Percentiles rank a stretch among this genome's conserved stretches.
Conservation (phyloP, 2,888 invertebrate genomes). For the Caenorhabditis sp. region DNA sequence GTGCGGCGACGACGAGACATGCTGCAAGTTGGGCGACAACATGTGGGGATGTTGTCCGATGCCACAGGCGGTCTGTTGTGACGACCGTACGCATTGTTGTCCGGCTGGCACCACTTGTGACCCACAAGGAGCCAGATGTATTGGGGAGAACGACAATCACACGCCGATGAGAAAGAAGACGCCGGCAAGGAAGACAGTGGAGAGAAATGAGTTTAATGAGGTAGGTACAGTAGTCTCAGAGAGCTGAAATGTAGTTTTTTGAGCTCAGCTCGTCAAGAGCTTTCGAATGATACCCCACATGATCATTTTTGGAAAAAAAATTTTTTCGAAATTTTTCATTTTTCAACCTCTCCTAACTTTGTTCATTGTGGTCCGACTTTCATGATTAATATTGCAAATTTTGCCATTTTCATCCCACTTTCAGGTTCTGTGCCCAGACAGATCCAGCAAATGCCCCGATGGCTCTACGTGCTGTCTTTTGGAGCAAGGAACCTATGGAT, state of each 20-base stretch:
- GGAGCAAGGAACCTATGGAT: constrained; percentile 65
- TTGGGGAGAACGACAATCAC: constrained; percentile 16
- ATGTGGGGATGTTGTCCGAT: constrained; percentile 75
- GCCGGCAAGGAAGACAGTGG: constrained; percentile 47
- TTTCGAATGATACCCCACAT: background rate
- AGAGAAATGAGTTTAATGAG: constrained; percentile 63
- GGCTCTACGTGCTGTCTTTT: constrained; percentile 65
- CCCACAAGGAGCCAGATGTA: constrained; percentile 36
- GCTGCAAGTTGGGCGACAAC: constrained; percentile 67
- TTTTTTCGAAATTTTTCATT: constrained; percentile 11
- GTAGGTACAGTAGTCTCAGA: constrained; percentile 2
- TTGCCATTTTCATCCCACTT: background rate
- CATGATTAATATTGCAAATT: background rate
- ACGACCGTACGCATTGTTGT: constrained; percentile 63
- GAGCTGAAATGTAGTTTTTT: background rate
- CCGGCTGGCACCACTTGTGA: constrained; percentile 60
- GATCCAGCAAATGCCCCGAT: constrained; percentile 60
- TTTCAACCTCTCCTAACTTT: too few relatives aligned
- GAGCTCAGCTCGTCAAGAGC: background rate
- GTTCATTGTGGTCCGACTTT: too few relatives aligned
- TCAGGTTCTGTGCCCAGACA: constrained; percentile 65
- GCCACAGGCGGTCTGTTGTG: constrained; percentile 69
- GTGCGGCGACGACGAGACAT: constrained; percentile 68
- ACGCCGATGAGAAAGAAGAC: constrained; percentile 55
- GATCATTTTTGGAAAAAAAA: background rate